Evolutionary conservation across 2,888 invertebrate genomes (phyloP).

Genomic region (Heterodera filipjevi): DNA sequence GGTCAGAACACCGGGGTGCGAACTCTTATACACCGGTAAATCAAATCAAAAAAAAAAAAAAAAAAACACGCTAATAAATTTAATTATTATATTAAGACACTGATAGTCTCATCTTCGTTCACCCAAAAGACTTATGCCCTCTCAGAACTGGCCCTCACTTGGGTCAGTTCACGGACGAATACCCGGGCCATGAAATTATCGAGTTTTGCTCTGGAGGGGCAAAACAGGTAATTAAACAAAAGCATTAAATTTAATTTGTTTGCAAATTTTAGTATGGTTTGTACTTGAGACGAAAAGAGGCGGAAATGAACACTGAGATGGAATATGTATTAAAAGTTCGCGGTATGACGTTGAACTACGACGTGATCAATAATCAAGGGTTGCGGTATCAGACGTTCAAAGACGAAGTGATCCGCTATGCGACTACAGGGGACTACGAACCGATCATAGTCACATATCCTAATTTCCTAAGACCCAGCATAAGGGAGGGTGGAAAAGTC

Average conservation of each 20-base stretch:
- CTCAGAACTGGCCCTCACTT: background rate
- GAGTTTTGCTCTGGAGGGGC: constrained; percentile 11
- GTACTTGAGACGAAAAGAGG: background rate
- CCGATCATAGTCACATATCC: background rate
- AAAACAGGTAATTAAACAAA: background rate
- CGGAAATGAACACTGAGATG: background rate
- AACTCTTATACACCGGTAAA: constrained; percentile 3
- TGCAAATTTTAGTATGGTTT: background rate
- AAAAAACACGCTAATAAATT: too few relatives aligned
- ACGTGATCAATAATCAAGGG: background rate
- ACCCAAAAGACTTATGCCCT: background rate
- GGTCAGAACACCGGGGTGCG: background rate
- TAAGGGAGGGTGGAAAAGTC: background rate
- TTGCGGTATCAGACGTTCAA: constrained; percentile 10
- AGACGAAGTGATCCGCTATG: constrained; percentile 8
- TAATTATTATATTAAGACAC: background rate
- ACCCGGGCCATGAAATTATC: background rate
- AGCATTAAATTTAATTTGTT: too few relatives aligned
- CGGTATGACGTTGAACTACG: constrained; percentile 1
- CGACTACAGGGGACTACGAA: background rate
- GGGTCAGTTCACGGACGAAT: constrained; percentile 28
- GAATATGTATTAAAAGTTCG: background rate
- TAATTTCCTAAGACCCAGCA: background rate
- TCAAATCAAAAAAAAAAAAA: too few relatives aligned
- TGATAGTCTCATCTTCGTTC: background rate